Percentiles rank a stretch among this genome's conserved stretches.
phyloP scores from a whole-genome alignment of 2,888 invertebrate species.

The Eupithecia pulchellata region DNA sequence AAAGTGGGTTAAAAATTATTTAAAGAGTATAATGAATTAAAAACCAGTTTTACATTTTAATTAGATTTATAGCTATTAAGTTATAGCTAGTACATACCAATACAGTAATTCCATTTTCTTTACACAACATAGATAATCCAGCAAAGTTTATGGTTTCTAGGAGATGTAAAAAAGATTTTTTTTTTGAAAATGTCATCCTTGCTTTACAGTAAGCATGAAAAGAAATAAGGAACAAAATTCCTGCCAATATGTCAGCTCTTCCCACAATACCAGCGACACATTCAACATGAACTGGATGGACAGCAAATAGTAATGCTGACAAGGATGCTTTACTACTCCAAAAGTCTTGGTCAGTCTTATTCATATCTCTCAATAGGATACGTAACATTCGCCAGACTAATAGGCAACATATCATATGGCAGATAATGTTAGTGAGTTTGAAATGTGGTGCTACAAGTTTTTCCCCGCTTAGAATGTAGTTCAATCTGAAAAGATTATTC shows the following conservation, averaged over 20 bases:
- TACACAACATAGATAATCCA: slow-evolving; percentile 92
- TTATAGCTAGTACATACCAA: slow-evolving; percentile 84
- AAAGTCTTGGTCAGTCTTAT: slow-evolving; percentile 32
- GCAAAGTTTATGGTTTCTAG: slow-evolving; percentile 73
- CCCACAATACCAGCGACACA: slow-evolving; percentile 97
- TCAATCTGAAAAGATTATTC: slow-evolving; percentile 80
- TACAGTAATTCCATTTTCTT: slow-evolving; percentile 96
- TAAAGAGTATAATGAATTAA: background rate
- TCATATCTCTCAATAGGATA: slow-evolving; percentile 21
- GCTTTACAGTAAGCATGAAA: slow-evolving; percentile 87
- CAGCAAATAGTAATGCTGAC: slow-evolving; percentile 91
- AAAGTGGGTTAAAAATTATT: background rate
- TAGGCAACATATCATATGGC: slow-evolving; percentile 87
- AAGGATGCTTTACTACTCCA: slow-evolving; percentile 84
- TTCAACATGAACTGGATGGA: slow-evolving; percentile 97
- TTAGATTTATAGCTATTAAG: background rate
- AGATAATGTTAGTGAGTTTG: slow-evolving; percentile 90
- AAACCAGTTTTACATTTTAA: background rate
- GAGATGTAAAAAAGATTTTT: slow-evolving; percentile 22
- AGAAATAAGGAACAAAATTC: slow-evolving; percentile 90
- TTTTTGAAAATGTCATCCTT: slow-evolving; percentile 42
- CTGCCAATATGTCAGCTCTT: slow-evolving; percentile 94
- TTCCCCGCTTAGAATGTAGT: slow-evolving; percentile 87
- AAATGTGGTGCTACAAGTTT: slow-evolving; percentile 86
- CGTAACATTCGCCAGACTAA: slow-evolving; percentile 54